Evolutionary conservation across 2,888 invertebrate species (phyloP), one percentile per base, ranked within the genome.

Genomic region (Pseudanteris insignis): DNA sequence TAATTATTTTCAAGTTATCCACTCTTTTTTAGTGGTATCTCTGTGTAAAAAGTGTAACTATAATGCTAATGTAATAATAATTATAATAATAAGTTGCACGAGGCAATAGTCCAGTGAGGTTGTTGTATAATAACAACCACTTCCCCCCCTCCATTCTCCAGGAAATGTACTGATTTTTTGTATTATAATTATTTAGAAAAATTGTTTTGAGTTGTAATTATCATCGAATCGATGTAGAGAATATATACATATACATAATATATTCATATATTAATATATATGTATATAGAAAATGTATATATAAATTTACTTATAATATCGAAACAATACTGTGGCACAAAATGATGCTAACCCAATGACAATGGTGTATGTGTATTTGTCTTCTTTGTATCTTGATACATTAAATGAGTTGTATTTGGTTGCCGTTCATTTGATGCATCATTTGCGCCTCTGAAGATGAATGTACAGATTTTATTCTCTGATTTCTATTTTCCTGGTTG

Each of bases 31-130:
- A 50, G 70, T 72, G 67, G 73, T 69, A 70, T 75, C 72, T 75
- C 69, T 74, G 74, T 76, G 74, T 76, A 77, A 77, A 76, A 77
- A 78, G 75, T 77, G 74, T 75, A 76, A 74, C 75, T 76, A 77
- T 75, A 73, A 73, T 75, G 72, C 73, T 74, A 76, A 71, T 76
- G 69, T 67, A 67, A 71, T 74, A 70, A 75, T 71, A 70, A 74
- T 74, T 69, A 75, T 70, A 65, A 68, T 67, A 67, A 73, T 46
- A 46, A 54, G 71, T 77, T 73, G 76, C 76, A 71, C 75, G 69
- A 72, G 73, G 76, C 76, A 77, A 75, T 76, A 76, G 76, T 78
- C 46, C 38, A 54, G 32, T 54, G 32, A 38, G 14, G 25, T 12
- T 25, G 29, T 24, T 21, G 30, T 21, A 21, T 13, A 3, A 13